A percentile compares a stretch with the other conserved stretches of the same genome.
Conservation (phyloP, 2,113 vertebrate genomes). For the Potamarius usumacintae region DNA sequence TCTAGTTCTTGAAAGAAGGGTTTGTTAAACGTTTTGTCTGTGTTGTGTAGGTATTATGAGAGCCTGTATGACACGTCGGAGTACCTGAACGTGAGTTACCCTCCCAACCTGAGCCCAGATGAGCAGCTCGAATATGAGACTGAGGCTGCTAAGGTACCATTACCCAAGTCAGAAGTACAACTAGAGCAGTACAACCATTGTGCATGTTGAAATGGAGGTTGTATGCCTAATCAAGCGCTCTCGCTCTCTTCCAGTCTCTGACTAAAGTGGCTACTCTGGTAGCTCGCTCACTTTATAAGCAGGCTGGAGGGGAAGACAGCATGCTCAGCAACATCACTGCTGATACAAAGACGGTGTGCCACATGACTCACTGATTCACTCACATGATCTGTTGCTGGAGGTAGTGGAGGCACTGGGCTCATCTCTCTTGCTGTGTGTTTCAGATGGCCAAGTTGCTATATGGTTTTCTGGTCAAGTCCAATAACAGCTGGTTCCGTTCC, state of each 20-base stretch:
- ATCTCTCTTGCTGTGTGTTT: background rate
- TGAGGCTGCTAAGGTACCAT: conserved; percentile 78
- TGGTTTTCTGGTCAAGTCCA: conserved; percentile 82
- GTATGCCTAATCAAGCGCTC: background rate
- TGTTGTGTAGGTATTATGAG: conserved; percentile 82
- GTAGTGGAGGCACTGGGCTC: background rate
- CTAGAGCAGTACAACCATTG: background rate
- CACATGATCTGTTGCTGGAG: conserved; percentile 12
- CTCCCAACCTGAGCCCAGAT: conserved; percentile 75
- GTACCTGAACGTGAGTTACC: conserved; percentile 79
- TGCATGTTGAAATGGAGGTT: background rate
- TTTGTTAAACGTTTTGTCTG: background rate
- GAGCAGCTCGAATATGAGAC: conserved; percentile 81
- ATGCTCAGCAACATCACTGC: conserved; percentile 67
- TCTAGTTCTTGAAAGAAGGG: background rate
- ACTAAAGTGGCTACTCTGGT: conserved; percentile 82
- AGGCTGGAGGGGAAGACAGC: conserved; percentile 76
- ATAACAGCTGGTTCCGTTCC: conserved; percentile 91
- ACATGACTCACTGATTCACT: conserved; percentile 6
- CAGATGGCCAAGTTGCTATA: conserved; percentile 88
- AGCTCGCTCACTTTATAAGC: conserved; percentile 79
- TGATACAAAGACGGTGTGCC: conserved; percentile 77
- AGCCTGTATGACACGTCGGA: conserved; percentile 84
- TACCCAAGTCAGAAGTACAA: background rate
- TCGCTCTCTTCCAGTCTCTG: conserved; percentile 72